Conservation (phyloP, 1,140 invertebrate species). For the Andrena cerasifolii region DNA sequence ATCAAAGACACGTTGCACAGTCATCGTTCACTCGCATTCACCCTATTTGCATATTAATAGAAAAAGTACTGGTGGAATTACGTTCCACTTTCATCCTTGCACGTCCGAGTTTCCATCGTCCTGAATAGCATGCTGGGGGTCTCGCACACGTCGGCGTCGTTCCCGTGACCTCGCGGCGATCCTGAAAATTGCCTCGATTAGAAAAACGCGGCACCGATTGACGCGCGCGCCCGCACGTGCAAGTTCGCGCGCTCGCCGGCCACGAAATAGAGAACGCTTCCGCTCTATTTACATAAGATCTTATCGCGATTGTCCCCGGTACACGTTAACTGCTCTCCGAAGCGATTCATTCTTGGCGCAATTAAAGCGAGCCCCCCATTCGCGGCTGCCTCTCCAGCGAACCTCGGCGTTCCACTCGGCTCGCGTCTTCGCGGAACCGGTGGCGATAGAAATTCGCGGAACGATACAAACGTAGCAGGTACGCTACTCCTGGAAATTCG, state of each 20-base stretch:
- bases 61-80: conserved; percentile 11
- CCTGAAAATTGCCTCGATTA: conserved; percentile 49
- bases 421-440: background rate
- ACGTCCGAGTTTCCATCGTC: background rate
- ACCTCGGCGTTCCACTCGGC: conserved; percentile 8
- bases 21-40: no score
- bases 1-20: no score
- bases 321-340: background rate
- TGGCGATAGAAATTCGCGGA: conserved; percentile 8
- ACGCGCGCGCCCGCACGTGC: conserved; percentile 22
- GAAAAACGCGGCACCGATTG: conserved; percentile 19
- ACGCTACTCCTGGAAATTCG: no score
- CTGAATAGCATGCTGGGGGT: conserved; percentile 22
- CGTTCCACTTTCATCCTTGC: conserved; percentile 1
- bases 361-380: conserved; percentile 25
- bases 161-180: conserved; percentile 29
- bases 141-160: background rate
- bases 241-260: conserved; percentile 3
- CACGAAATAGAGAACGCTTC: conserved; percentile 36
- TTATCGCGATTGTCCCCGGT: background rate
- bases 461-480: no score
- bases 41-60: background rate
- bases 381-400: background rate
- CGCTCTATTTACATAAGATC: conserved; percentile 41
- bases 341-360: conserved; percentile 29